Conservation (phyloP, 2,113 vertebrate species). For the zebrafish (Danio rerio) region DNA sequence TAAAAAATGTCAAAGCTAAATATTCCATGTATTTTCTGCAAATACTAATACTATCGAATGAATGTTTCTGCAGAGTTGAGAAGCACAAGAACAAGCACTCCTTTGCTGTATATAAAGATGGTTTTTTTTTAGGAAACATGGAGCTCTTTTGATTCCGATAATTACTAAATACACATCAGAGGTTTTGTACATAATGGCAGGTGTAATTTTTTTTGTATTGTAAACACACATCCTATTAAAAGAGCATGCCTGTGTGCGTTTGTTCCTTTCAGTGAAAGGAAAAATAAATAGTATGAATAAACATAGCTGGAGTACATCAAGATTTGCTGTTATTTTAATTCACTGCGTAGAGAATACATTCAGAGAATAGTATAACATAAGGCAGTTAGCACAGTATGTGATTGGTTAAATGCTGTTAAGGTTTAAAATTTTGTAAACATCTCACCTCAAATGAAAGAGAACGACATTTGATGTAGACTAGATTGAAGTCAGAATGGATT, state of each 20-base stretch:
- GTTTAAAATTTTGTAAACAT: no score
- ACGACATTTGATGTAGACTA: no score
- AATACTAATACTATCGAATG: not conserved
- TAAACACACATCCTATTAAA: conserved; percentile 20
- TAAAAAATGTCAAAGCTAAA: conserved; percentile 8
- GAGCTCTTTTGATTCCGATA: conserved; percentile 1
- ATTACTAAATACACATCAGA: conserved; percentile 5
- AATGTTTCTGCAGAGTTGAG: not conserved
- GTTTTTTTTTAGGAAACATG: not conserved
- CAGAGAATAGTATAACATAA: no score
- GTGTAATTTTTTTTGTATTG: conserved; percentile 11
- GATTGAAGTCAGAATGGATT: no score
- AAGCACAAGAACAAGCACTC: not conserved
- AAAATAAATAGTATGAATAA: conserved; percentile 9
- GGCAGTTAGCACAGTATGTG: no score
- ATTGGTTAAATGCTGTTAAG: no score
- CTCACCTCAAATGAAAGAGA: no score
- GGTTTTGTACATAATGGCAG: not conserved
- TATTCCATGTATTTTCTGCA: not conserved
- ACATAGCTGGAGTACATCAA: not conserved
- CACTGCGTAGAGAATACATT: no score
- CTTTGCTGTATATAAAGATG: not conserved
- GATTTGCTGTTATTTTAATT: no score
- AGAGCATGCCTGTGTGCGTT: not conserved
- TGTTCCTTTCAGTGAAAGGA: conserved; percentile 49